Percentiles rank a stretch among this genome's conserved stretches.
Conservation (phyloP, 1,140 invertebrate species). For the Plectrocnemia conspersa region DNA sequence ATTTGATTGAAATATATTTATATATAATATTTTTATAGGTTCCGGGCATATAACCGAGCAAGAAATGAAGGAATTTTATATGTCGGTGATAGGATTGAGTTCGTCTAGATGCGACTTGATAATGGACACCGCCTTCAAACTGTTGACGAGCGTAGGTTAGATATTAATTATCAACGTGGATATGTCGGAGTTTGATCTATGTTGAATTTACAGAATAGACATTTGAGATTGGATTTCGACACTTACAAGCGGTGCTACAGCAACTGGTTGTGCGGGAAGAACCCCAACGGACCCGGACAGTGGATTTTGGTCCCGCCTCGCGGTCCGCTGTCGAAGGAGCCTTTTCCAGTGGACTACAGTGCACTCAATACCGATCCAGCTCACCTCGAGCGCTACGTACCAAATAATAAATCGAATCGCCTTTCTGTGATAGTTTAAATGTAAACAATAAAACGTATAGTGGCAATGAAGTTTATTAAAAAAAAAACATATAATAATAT, state of each 20-base stretch:
- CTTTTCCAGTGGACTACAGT: constrained; percentile 69
- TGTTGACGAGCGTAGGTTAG: constrained; percentile 66
- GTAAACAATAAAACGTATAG: too few species aligned
- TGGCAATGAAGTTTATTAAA: too few species aligned
- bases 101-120: constrained; percentile 57
- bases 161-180: neutral
- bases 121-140: constrained; percentile 60
- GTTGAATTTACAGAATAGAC: constrained; percentile 57
- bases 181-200: constrained; percentile 7
- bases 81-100: constrained; percentile 61
- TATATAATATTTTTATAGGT: constrained; percentile 50
- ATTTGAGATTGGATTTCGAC: constrained; percentile 57
- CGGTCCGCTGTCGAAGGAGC: constrained; percentile 51
- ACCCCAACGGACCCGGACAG: constrained; percentile 68
- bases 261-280: constrained; percentile 65
- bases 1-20: too few species aligned
- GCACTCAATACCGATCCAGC: constrained; percentile 64
- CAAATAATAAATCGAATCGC: constrained; percentile 62
- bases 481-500: too few species aligned
- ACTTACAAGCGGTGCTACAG: constrained; percentile 65
- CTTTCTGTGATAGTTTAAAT: constrained; percentile 65
- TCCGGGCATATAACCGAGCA: constrained; percentile 59
- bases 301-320: constrained; percentile 62
- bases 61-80: constrained; percentile 62
- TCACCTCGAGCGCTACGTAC: constrained; percentile 64